phyloP scores from a whole-genome alignment of 2,113 vertebrate species.

The Hystrix cristata region DNA sequence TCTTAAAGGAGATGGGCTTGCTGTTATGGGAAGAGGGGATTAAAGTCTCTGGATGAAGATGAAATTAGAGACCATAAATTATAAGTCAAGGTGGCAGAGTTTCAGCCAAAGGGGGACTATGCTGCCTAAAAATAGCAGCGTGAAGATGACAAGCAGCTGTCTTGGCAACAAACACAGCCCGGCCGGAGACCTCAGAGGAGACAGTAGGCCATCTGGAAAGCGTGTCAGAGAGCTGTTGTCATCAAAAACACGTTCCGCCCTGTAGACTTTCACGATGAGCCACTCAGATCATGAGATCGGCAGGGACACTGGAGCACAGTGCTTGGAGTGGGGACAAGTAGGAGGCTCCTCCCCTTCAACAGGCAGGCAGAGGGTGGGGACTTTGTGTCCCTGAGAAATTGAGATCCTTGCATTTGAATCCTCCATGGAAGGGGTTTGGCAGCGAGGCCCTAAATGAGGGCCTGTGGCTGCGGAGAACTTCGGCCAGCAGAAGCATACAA shows the following conservation, averaged over 20 bases:
- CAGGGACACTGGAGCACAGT: conserved; percentile 92
- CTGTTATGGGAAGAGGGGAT: conserved; percentile 94
- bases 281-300: conserved; percentile 94
- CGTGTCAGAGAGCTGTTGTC: conserved; percentile 92
- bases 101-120: conserved; percentile 94
- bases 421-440: conserved; percentile 92
- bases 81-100: conserved; percentile 93
- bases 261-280: conserved; percentile 94
- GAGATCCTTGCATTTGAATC: conserved; percentile 88
- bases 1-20: conserved; percentile 94
- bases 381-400: conserved; percentile 92
- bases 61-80: conserved; percentile 93
- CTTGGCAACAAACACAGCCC: conserved; percentile 93
- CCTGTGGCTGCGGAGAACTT: background rate
- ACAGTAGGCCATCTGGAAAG: conserved; percentile 86
- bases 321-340: conserved; percentile 93
- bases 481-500: background rate
- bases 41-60: conserved; percentile 92
- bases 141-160: conserved; percentile 92
- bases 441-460: conserved; percentile 84
- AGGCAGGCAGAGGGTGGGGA: conserved; percentile 92
- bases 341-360: conserved; percentile 94
- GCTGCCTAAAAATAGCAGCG: conserved; percentile 94
- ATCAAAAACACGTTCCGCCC: conserved; percentile 96
- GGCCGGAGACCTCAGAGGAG: conserved; percentile 95